Evolutionary conservation across 2,888 invertebrate species (phyloP), one percentile per base, ranked within the genome.

Genomic region (Apotomis capreana): DNA sequence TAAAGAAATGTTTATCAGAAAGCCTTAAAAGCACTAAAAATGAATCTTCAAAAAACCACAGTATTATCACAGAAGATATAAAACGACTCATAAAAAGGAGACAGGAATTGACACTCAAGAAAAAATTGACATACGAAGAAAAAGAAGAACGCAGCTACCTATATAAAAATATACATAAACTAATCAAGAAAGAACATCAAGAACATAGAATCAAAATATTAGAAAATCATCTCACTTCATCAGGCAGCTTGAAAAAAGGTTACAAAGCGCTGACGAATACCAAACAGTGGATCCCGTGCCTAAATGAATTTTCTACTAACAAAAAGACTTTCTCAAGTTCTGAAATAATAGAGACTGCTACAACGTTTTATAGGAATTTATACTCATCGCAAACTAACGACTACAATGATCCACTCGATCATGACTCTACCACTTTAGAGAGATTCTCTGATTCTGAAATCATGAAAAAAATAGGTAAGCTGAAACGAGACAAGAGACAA

Each of bases 131-230:
- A n/a, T n/a, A n/a, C n/a, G n/a, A n/a, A n/a, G n/a, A n/a, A n/a
- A n/a, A n/a, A n/a, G n/a, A n/a, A n/a, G n/a, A n/a, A n/a, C n/a
- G n/a, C n/a, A n/a, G n/a, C n/a, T n/a, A n/a, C n/a, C n/a, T n/a
- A n/a, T n/a, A n/a, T n/a, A n/a, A n/a, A n/a, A n/a, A n/a, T n/a
- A n/a, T n/a, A n/a, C 54, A 54, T 54, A 54, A 13, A 54, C 54
- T 54, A 13, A 54, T 54, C 6, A 54, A 54, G 54, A 54, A 15
- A 54, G 13, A 54, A 13, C 15, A 54, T 54, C 54, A 54, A 54
- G 52, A 52, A 52, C 13, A 13, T 52, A 52, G 52, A 52, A n/a
- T 52, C 12, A n/a, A 52, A 52, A 5, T 52, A 52, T 13, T 52
- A 13, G 52, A 52, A 52, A 52, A 52, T 13, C 52, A 52, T 13